Conservation (phyloP, 53 echinoderm and acorn worm species). For the Crossaster papposus region DNA sequence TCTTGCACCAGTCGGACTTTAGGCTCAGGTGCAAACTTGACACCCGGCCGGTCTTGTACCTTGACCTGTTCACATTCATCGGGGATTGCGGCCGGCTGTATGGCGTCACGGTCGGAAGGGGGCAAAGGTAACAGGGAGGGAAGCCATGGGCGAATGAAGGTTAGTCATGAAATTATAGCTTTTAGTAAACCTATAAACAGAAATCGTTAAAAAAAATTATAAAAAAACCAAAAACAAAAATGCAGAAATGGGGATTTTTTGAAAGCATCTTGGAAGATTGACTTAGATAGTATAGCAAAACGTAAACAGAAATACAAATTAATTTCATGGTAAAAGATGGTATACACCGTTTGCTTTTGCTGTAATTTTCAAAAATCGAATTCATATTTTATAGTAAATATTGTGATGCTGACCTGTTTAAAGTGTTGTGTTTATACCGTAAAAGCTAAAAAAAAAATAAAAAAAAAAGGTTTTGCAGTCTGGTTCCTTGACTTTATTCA, state of each 20-base stretch:
- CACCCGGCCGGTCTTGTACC: conserved; percentile 64
- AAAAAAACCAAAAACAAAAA: conserved; percentile 30
- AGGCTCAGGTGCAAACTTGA: conserved; percentile 98
- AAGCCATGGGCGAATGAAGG: conserved; percentile 61
- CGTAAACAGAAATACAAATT: background rate
- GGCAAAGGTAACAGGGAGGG: conserved; percentile 31
- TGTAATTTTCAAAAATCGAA: too few species aligned
- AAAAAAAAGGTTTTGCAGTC: too few species aligned
- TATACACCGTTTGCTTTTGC: too few species aligned
- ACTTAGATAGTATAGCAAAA: conserved; percentile 17
- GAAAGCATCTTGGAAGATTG: background rate
- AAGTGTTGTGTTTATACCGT: too few species aligned
- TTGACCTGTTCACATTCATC: conserved; percentile 32
- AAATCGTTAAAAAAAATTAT: too few species aligned
- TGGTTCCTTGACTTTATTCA: too few species aligned
- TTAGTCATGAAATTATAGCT: conserved; percentile 56
- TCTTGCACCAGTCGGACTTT: conserved; percentile 94
- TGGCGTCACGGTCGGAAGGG: conserved; percentile 42
- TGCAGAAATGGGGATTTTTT: background rate
- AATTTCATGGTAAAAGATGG: too few species aligned
- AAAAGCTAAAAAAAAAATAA: too few species aligned
- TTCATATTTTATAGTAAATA: too few species aligned
- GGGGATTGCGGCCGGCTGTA: conserved; percentile 44
- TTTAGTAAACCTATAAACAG: conserved; percentile 36
- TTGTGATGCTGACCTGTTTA: too few species aligned